Evolutionary conservation across 2,888 invertebrate species (phyloP), one percentile per base, ranked within the genome.

Genomic region (Caenorhabditis auriculariae): DNA sequence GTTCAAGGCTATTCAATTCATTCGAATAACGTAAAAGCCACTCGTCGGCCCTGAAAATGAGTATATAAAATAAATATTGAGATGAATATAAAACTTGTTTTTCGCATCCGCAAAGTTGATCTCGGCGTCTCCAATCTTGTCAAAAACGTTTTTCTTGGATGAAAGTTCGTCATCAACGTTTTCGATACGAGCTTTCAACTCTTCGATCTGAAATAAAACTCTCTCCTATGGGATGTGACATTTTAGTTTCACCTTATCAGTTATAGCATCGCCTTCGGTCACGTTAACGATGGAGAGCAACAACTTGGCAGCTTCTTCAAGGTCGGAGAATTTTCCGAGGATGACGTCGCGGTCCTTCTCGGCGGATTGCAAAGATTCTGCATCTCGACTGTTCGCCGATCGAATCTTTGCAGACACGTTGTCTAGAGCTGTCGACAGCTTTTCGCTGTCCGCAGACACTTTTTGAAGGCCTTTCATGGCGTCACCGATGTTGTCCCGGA

Each of bases 401-500:
- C 57, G 58, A 29, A 66, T 49, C 17, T 55, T 63, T n/a, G 38
- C 23, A 12, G 58, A 46, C 2, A 51, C 44, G 7, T 39, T 39
- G 5, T 72, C 66, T 6, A 56, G 32, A 9, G 54, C 43, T 43
- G 63, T 29, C 2, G 57, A 37, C 15, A 65, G 42, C 27, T 57
- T 61, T 26, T 69, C 72, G 9, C 51, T 53, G 21, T 57, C 66
- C 15, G 50, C 17, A 29, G 62, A 55, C 1, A 72, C 60, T 4
- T 58, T 54, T 29, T 65, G 58, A 24, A 68, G 55, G 9, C 67
- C 69, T 17, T 60, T 58, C 23, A 63, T 42, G 3, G 72, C 72
- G 39, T 72, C 72, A 26, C 55, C 54, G 17, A 72, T 61, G 49
- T 72, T 72, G 51, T 72, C 72, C 1, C 67, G 60, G 17, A 61